Evolutionary conservation across 2,888 invertebrate genomes (phyloP).

Genomic region (Sphaerophoria rueppellii): DNA sequence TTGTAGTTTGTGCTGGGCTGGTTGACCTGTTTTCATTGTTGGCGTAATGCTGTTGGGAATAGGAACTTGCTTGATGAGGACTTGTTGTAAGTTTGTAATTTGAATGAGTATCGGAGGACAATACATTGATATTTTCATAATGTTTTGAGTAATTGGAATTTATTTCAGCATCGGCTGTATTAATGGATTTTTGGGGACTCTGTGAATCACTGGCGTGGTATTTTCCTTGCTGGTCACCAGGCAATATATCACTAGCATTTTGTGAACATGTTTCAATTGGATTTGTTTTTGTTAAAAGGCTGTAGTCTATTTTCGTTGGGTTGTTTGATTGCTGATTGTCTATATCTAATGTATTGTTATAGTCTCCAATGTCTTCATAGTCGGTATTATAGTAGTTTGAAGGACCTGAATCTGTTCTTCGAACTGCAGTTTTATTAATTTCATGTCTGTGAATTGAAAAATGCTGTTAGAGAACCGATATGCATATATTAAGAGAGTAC

Average conservation of each 20-base stretch:
- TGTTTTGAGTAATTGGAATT: constrained; percentile 78
- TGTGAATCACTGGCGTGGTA: constrained; percentile 42
- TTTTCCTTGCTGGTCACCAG: constrained; percentile 28
- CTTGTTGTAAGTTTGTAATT: constrained; percentile 43
- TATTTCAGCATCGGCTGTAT: constrained; percentile 76
- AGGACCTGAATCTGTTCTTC: constrained; percentile 69
- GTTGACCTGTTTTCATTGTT: constrained; percentile 56
- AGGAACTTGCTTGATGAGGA: constrained; percentile 73
- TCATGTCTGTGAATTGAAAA: constrained; percentile 17
- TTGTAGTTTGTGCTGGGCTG: constrained; percentile 25
- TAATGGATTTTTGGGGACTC: constrained; percentile 32
- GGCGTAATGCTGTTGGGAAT: constrained; percentile 66
- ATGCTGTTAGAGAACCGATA: neutral
- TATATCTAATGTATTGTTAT: constrained; percentile 36
- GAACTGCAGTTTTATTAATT: constrained; percentile 45
- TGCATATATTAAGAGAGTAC: neutral
- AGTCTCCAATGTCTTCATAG: constrained; percentile 74
- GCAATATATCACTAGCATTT: constrained; percentile 37
- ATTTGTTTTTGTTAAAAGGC: constrained; percentile 31
- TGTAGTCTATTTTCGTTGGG: constrained; percentile 41
- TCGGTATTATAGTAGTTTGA: constrained; percentile 70
- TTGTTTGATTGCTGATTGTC: constrained; percentile 59
- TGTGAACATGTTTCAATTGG: constrained; percentile 42
- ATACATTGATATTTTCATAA: constrained; percentile 72
- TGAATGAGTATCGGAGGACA: constrained; percentile 37